phyloP scores from a whole-genome alignment of 2,113 vertebrate species.

The Atractosteus spatula region DNA sequence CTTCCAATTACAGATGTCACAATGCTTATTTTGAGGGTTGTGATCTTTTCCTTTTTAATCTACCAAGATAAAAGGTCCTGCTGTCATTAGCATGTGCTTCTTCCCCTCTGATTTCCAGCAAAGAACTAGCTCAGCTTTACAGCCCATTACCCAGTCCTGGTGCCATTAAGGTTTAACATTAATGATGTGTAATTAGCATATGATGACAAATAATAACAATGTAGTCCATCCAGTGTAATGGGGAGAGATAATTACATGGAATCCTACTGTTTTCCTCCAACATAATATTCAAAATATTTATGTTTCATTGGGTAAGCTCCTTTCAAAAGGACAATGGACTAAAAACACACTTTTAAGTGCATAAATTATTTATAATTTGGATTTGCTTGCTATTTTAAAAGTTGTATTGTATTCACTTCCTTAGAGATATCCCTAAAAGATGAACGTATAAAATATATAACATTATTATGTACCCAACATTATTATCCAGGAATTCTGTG shows the following conservation, averaged over 20 bases:
- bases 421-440: no score
- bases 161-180: slow-evolving; percentile 86
- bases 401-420: no score
- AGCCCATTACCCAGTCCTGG: slow-evolving; percentile 76
- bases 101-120: slow-evolving; percentile 57
- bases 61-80: slow-evolving; percentile 76
- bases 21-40: slow-evolving; percentile 78
- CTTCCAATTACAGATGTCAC: slow-evolving; percentile 78
- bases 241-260: slow-evolving; percentile 88
- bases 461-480: no score
- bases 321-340: slow-evolving; percentile 65
- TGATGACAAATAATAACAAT: slow-evolving; percentile 92
- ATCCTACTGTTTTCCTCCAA: slow-evolving; percentile 70
- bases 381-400: no score
- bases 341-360: slow-evolving; percentile 43
- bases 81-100: slow-evolving; percentile 71
- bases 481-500: no score
- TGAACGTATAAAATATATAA: no score
- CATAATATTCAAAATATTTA: slow-evolving; percentile 65
- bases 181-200: slow-evolving; percentile 96
- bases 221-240: slow-evolving; percentile 80
- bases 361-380: slow-evolving; percentile 64
- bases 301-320: slow-evolving; percentile 58
- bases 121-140: slow-evolving; percentile 67
- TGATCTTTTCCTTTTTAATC: slow-evolving; percentile 81